These are phyloP conservation scores for Eumerus sabulonum DNA, from an alignment of 2,888 invertebrate genomes.

Conservation along the genomic window DNA sequence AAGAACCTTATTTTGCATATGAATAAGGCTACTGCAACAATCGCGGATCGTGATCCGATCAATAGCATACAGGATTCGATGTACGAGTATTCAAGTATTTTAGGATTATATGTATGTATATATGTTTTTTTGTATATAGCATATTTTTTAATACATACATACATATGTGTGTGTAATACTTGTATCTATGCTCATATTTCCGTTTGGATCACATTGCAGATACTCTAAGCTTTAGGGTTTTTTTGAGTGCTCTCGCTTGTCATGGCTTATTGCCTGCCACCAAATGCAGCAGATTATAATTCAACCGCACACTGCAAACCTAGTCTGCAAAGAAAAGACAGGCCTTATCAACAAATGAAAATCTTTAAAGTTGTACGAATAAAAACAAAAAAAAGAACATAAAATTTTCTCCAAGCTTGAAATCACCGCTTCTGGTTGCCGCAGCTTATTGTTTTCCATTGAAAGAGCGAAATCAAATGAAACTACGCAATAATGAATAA, in stretches of 20 bases:
- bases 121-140: too few relatives aligned
- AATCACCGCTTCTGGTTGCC: slow-evolving; percentile 37
- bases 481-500: slow-evolving; percentile 69
- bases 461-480: slow-evolving; percentile 67
- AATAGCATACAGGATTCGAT: slow-evolving; percentile 61
- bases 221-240: slow-evolving; percentile 1
- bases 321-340: not conserved
- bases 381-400: slow-evolving; percentile 36
- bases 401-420: slow-evolving; percentile 50
- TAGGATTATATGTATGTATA: too few relatives aligned
- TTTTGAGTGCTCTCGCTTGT: too few relatives aligned
- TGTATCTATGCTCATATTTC: too few relatives aligned
- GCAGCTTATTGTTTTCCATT: slow-evolving; percentile 64
- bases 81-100: too few relatives aligned
- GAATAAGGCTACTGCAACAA: slow-evolving; percentile 45
- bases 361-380: slow-evolving; percentile 49
- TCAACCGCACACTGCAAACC: too few relatives aligned
- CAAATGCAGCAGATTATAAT: slow-evolving; percentile 26
- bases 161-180: too few relatives aligned
- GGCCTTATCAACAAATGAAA: slow-evolving; percentile 60
- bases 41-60: slow-evolving; percentile 66
- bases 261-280: too few relatives aligned
- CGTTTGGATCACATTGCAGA: slow-evolving; percentile 6
- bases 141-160: too few relatives aligned
- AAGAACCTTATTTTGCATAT: slow-evolving; percentile 49